These are phyloP conservation scores for Lepidonotus clava DNA, from an alignment of 2,888 invertebrate genomes.

Conservation along the genomic window DNA sequence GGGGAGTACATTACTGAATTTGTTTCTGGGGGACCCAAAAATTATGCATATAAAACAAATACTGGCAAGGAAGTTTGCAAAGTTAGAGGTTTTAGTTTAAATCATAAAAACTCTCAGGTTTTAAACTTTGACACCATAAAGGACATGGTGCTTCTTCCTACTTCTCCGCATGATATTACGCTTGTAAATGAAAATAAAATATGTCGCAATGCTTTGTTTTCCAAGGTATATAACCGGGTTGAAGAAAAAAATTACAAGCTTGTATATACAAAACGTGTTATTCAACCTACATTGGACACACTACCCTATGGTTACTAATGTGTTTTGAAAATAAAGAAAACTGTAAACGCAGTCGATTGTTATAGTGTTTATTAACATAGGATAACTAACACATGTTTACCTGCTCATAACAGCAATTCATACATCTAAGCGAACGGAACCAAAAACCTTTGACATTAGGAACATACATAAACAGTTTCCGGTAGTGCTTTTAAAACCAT, in stretches of 20 bases:
- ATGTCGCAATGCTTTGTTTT: background rate
- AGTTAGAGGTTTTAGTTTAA: constrained; percentile 70
- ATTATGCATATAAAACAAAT: constrained; percentile 58
- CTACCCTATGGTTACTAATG: background rate
- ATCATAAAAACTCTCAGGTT: constrained; percentile 59
- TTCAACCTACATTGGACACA: background rate
- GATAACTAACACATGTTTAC: too few species aligned
- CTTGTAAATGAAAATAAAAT: background rate
- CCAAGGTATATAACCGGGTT: background rate
- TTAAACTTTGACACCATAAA: constrained; percentile 66
- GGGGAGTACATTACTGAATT: constrained; percentile 68
- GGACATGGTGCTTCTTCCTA: background rate
- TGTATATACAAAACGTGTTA: constrained; percentile 3
- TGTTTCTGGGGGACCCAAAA: constrained; percentile 58
- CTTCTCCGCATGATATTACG: background rate
- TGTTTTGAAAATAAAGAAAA: too few species aligned
- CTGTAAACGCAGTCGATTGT: too few species aligned
- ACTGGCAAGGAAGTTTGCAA: constrained; percentile 63
- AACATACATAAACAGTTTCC: background rate
- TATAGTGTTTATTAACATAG: too few species aligned
- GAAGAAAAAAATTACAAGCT: background rate
- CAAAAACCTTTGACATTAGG: background rate
- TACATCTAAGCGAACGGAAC: too few species aligned
- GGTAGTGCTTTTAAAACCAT: too few species aligned
- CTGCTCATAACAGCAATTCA: too few species aligned